Percentiles rank a stretch among this genome's conserved stretches.
Evolutionary conservation across 2,797 vertebrate species (phyloP).

Genomic region (Manis javanica): DNA sequence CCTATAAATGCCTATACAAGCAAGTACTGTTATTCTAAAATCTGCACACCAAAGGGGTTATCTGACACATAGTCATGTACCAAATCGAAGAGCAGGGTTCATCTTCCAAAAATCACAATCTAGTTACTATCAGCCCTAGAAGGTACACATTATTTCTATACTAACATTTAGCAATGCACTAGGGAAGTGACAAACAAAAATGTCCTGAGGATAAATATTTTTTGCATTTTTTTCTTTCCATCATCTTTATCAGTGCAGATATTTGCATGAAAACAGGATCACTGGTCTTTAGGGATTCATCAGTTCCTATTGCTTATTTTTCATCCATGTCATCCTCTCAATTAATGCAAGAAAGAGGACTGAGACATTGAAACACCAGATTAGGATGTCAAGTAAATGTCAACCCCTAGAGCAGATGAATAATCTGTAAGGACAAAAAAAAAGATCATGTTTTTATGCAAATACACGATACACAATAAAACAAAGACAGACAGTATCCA

Average conservation of each 20-base stretch:
- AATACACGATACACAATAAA: conserved; percentile 70
- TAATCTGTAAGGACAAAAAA: conserved; percentile 70
- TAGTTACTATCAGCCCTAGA: conserved; percentile 32
- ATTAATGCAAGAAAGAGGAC: conserved; percentile 78
- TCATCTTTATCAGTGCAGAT: conserved; percentile 75
- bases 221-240: conserved; percentile 75
- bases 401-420: conserved; percentile 75
- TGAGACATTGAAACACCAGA: conserved; percentile 74
- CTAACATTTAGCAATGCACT: conserved; percentile 64
- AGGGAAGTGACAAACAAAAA: conserved; percentile 69
- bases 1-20: neutral
- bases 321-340: conserved; percentile 80
- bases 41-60: conserved; percentile 37
- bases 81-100: conserved; percentile 26
- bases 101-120: conserved; percentile 52
- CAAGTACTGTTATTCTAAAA: conserved; percentile 41
- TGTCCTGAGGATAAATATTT: conserved; percentile 71
- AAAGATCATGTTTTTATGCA: conserved; percentile 78
- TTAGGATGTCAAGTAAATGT: conserved; percentile 78
- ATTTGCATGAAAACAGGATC: conserved; percentile 82
- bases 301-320: conserved; percentile 79
- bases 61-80: conserved; percentile 13
- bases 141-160: conserved; percentile 56
- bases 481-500: conserved; percentile 60
- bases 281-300: conserved; percentile 76